phyloP scores from a whole-genome alignment of 2,113 vertebrate species.

The Bucco capensis region DNA sequence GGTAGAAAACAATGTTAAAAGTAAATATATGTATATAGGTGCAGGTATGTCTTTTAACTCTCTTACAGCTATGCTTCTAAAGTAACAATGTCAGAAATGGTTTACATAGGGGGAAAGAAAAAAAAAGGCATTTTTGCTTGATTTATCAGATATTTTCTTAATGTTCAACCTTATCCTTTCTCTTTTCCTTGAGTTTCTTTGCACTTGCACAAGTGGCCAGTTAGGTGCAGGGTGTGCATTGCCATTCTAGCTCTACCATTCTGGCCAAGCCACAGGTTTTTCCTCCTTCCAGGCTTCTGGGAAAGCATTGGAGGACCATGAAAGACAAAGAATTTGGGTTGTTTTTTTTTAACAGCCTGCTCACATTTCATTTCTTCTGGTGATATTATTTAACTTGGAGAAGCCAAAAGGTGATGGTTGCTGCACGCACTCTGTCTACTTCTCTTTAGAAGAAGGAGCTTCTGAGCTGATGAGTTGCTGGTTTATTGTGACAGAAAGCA shows the following conservation, averaged over 20 bases:
- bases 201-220: not conserved
- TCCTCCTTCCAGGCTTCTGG: not conserved
- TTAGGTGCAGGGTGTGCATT: not conserved
- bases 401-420: not conserved
- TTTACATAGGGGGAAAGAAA: not conserved
- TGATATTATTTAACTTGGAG: not conserved
- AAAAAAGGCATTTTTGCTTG: not conserved
- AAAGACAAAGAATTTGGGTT: not conserved
- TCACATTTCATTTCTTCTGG: not conserved
- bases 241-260: not conserved
- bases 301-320: not conserved
- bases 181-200: not conserved
- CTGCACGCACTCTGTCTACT: fast-evolving
- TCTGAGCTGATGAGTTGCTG: not conserved
- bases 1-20: not conserved
- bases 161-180: not conserved
- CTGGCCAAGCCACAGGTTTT: not conserved
- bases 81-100: not conserved
- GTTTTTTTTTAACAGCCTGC: not conserved
- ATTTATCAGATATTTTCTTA: not conserved
- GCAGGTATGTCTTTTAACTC: not conserved
- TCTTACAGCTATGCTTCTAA: not conserved
- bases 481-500: not conserved
- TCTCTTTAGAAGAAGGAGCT: not conserved
- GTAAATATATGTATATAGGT: not conserved